These are phyloP conservation scores for Steinernema feltiae DNA, from an alignment of 1,140 invertebrate species.

Conservation along the genomic window DNA sequence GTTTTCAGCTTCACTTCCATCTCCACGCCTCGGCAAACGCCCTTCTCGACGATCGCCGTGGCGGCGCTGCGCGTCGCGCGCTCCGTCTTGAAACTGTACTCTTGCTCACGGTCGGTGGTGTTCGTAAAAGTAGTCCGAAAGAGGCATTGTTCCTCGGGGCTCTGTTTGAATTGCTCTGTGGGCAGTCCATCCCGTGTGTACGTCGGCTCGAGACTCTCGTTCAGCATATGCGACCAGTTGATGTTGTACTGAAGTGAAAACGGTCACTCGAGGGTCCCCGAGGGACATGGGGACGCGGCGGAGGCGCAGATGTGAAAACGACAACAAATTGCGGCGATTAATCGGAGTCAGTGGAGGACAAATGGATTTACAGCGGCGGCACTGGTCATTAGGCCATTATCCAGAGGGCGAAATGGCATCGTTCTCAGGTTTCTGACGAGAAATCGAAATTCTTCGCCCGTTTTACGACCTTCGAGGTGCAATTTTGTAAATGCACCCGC, in stretches of 20 bases:
- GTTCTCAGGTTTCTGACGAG: neutral
- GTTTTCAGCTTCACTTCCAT: constrained; percentile 59
- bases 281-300: too few species aligned
- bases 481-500: too few species aligned
- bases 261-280: neutral
- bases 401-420: too few species aligned
- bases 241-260: constrained; percentile 47
- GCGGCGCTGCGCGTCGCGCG: constrained; percentile 57
- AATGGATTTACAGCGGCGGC: neutral
- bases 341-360: too few species aligned
- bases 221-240: constrained; percentile 58
- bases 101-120: constrained; percentile 58
- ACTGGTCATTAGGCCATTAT: neutral
- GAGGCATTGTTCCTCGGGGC: constrained; percentile 42
- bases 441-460: neutral
- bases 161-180: constrained; percentile 13
- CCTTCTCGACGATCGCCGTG: constrained; percentile 57
- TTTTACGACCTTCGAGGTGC: too few species aligned
- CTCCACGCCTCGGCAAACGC: constrained; percentile 59
- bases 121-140: constrained; percentile 60
- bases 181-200: constrained; percentile 37
- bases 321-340: neutral
- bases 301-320: neutral
- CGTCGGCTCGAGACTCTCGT: constrained; percentile 51
- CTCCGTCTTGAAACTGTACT: constrained; percentile 61